phyloP scores from a whole-genome alignment of 53 echinoderm and acorn worm genomes.

The Echinarachnius parma region DNA sequence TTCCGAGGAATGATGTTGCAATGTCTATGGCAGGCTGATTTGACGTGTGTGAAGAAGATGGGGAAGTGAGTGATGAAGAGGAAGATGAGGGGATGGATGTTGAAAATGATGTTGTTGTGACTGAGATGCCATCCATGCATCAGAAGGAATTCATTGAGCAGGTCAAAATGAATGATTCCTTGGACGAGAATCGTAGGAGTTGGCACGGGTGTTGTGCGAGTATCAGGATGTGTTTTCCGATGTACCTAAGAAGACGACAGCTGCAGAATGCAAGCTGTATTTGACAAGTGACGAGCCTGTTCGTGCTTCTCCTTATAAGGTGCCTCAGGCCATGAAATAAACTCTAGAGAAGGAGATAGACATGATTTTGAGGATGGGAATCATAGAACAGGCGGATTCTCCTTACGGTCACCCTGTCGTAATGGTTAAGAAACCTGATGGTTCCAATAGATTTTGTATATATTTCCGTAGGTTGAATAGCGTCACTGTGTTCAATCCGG shows the following conservation, averaged over 20 bases:
- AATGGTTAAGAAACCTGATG: conserved; percentile 29
- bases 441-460: conserved; percentile 21
- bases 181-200: conserved; percentile 1
- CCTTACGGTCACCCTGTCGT: conserved; percentile 28
- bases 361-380: conserved; percentile 4
- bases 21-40: conserved; percentile 1
- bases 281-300: conserved; percentile 18
- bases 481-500: conserved; percentile 24
- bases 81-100: no score
- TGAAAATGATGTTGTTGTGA: not conserved
- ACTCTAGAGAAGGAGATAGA: conserved; percentile 11
- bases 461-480: conserved; percentile 10
- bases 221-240: conserved; percentile 12
- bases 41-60: not conserved
- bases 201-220: conserved; percentile 2
- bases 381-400: conserved; percentile 15
- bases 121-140: not conserved
- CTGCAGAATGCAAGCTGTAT: no score
- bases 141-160: conserved; percentile 8
- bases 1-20: not conserved
- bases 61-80: not conserved
- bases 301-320: conserved; percentile 13
- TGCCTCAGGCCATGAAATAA: conserved; percentile 15
- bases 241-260: conserved; percentile 16
- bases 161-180: conserved; percentile 1